Percentiles rank a stretch among this genome's conserved stretches.
Conservation (phyloP, 2,797 vertebrate genomes). For the Crenichthys baileyi region DNA sequence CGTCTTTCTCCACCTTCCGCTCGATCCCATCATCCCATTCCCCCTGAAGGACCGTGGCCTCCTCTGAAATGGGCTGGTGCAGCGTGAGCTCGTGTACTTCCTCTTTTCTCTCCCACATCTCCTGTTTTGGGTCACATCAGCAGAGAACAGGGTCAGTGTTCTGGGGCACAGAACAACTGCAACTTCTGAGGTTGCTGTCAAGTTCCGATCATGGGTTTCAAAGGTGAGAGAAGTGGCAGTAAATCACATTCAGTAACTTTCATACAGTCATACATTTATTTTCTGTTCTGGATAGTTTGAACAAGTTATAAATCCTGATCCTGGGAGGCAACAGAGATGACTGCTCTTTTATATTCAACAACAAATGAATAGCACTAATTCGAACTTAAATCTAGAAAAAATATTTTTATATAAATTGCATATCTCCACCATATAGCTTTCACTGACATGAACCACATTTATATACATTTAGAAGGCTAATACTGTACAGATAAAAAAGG, state of each 20-base stretch:
- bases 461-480: no score
- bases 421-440: neutral
- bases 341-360: neutral
- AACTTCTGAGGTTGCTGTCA: neutral
- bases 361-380: neutral
- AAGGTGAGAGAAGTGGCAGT: neutral
- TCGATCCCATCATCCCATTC: constrained; percentile 13
- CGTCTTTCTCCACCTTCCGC: constrained; percentile 5
- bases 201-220: neutral
- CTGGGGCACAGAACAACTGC: neutral
- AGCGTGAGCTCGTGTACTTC: constrained; percentile 53
- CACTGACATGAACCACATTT: no score
- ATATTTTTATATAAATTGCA: neutral
- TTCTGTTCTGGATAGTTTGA: neutral
- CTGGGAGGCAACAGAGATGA: neutral
- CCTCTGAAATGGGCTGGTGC: constrained; percentile 15
- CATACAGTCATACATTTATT: neutral
- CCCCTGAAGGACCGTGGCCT: neutral
- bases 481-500: neutral
- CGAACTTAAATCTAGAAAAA: no score
- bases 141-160: constrained; percentile 5
- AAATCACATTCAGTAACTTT: neutral
- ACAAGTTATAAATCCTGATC: neutral
- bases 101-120: constrained; percentile 57
- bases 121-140: constrained; percentile 40